These are phyloP conservation scores for Caranx ignobilis DNA, from an alignment of 2,113 vertebrate genomes.

Conservation along the genomic window DNA sequence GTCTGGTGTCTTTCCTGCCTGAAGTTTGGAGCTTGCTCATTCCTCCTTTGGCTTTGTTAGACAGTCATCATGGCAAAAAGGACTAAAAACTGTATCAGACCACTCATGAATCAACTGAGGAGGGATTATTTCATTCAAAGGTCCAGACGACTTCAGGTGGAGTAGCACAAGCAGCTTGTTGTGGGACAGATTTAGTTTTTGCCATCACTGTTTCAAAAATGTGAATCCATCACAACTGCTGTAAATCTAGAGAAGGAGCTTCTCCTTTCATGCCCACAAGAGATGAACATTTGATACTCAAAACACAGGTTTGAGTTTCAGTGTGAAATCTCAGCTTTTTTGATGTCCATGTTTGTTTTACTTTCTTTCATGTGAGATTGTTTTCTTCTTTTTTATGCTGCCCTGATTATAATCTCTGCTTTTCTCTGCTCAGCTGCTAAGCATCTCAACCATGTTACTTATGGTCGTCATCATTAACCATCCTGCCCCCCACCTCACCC, in stretches of 20 bases:
- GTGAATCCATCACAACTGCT: background rate
- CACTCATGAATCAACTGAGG: no score
- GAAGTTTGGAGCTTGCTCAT: no score
- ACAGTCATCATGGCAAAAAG: no score
- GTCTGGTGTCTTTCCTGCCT: background rate
- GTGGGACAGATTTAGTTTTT: no score
- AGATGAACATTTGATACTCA: background rate
- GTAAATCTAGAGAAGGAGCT: no score
- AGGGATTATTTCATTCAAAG: no score
- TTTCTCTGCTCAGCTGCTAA: background rate
- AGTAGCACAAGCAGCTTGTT: no score
- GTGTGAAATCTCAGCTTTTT: no score
- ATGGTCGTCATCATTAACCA: background rate
- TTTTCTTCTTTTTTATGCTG: background rate
- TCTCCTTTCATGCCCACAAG: background rate
- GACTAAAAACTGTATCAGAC: no score
- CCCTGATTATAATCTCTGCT: constrained; percentile 40
- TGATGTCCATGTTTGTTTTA: background rate
- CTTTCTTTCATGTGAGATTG: background rate
- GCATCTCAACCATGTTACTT: constrained; percentile 13
- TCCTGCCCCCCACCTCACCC: constrained; percentile 10
- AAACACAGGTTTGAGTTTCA: background rate
- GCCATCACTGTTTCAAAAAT: no score
- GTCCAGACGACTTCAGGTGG: no score
- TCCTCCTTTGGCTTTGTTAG: no score